These are phyloP conservation scores for Astropecten irregularis DNA, from an alignment of 53 echinoderm and acorn worm genomes.

Conservation along the genomic window DNA sequence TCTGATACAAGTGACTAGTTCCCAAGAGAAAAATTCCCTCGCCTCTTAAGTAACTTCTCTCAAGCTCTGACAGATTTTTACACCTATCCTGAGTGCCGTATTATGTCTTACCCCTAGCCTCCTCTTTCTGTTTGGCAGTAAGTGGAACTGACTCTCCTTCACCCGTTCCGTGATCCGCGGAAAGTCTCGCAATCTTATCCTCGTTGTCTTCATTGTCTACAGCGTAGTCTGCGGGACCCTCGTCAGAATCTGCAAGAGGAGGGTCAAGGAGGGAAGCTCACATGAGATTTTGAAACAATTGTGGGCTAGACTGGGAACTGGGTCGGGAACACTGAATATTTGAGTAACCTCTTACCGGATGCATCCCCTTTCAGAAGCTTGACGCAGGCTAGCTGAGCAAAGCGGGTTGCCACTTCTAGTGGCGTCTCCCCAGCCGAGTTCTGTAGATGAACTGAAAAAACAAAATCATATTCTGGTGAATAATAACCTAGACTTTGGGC, in stretches of 20 bases:
- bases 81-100: too few species aligned
- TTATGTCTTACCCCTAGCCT: slow-evolving; percentile 91
- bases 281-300: too few species aligned
- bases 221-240: slow-evolving; percentile 71
- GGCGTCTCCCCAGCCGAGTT: slow-evolving; percentile 92
- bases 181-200: slow-evolving; percentile 75
- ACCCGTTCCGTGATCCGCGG: slow-evolving; percentile 80
- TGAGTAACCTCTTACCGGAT: slow-evolving; percentile 70
- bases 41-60: too few species aligned
- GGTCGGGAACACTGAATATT: too few species aligned
- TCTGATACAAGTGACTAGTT: too few species aligned
- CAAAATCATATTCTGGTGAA: too few species aligned
- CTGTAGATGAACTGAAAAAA: slow-evolving; percentile 83
- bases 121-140: slow-evolving; percentile 83
- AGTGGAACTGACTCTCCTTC: slow-evolving; percentile 78
- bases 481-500: neutral
- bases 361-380: slow-evolving; percentile 89
- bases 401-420: slow-evolving; percentile 83
- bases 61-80: too few species aligned
- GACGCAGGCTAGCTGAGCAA: slow-evolving; percentile 96
- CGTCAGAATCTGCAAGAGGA: slow-evolving; percentile 91
- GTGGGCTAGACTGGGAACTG: too few species aligned
- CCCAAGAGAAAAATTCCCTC: too few species aligned
- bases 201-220: slow-evolving; percentile 43
- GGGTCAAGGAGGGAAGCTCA: too few species aligned